These are phyloP conservation scores for Platycnemis pennipes DNA, from an alignment of 2,888 invertebrate species.

Conservation along the genomic window DNA sequence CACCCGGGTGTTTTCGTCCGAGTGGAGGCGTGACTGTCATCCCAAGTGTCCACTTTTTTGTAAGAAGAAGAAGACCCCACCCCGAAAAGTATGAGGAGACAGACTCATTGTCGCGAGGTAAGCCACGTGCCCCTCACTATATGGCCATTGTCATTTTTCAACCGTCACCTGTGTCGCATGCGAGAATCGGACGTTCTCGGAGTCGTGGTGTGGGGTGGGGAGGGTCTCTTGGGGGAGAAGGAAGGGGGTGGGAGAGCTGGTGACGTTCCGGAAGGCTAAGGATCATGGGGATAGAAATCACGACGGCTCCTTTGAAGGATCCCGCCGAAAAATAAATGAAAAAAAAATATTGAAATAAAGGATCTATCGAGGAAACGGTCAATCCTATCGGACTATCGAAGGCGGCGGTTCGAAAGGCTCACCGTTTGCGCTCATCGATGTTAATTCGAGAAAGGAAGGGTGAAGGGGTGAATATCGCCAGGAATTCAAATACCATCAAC, in stretches of 20 bases:
- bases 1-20: conserved; percentile 2
- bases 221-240: background rate
- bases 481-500: too few relatives aligned
- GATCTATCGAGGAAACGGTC: conserved; percentile 24
- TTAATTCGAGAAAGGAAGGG: too few relatives aligned
- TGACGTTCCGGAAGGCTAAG: background rate
- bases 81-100: conserved; percentile 48
- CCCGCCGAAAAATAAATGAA: conserved; percentile 29
- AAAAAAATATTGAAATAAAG: conserved; percentile 18
- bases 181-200: background rate
- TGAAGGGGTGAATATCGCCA: too few relatives aligned
- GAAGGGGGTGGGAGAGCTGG: background rate
- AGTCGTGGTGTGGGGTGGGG: background rate
- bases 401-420: too few relatives aligned
- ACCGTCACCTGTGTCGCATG: conserved; percentile 60
- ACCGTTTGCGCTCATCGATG: too few relatives aligned
- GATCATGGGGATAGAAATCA: background rate
- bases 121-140: conserved; percentile 65
- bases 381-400: too few relatives aligned
- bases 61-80: conserved; percentile 37
- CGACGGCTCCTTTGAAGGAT: conserved; percentile 54
- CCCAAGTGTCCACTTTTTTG: conserved; percentile 37
- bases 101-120: conserved; percentile 59
- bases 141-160: conserved; percentile 62
- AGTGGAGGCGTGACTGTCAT: conserved; percentile 39